These are phyloP conservation scores for Bujurquina vittata DNA, from an alignment of 2,113 vertebrate genomes.

Conservation along the genomic window DNA sequence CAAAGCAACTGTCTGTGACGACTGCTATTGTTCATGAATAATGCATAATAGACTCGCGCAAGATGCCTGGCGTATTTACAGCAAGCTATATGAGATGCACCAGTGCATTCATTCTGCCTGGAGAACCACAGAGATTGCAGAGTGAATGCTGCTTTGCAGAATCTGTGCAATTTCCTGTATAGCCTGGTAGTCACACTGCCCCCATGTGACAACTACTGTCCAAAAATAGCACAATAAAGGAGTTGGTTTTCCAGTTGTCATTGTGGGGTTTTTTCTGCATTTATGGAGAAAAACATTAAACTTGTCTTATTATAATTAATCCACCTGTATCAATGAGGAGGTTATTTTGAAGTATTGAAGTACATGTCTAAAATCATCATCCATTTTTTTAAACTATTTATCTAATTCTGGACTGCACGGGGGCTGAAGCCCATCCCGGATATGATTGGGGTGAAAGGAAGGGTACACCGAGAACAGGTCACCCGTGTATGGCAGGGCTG, in stretches of 20 bases:
- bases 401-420: neutral
- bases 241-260: neutral
- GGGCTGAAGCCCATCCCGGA: neutral
- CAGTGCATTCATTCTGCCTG: neutral
- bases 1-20: slow-evolving; percentile 7
- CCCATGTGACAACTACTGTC: slow-evolving; percentile 39
- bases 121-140: neutral
- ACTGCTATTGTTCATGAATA: slow-evolving; percentile 29
- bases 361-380: neutral
- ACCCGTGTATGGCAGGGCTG: neutral
- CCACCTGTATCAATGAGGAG: neutral
- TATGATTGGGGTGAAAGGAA: neutral
- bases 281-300: neutral
- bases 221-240: neutral
- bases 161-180: neutral
- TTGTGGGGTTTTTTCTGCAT: neutral
- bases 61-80: slow-evolving; percentile 34
- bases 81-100: neutral
- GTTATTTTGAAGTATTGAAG: neutral
- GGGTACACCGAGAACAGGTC: neutral
- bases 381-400: neutral
- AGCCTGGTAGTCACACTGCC: slow-evolving; percentile 40
- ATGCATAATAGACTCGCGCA: slow-evolving; percentile 22
- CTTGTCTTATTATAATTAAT: neutral
- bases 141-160: slow-evolving; percentile 27